Conservation (phyloP, 2,797 vertebrate genomes). For the Glyptemys insculpta region DNA sequence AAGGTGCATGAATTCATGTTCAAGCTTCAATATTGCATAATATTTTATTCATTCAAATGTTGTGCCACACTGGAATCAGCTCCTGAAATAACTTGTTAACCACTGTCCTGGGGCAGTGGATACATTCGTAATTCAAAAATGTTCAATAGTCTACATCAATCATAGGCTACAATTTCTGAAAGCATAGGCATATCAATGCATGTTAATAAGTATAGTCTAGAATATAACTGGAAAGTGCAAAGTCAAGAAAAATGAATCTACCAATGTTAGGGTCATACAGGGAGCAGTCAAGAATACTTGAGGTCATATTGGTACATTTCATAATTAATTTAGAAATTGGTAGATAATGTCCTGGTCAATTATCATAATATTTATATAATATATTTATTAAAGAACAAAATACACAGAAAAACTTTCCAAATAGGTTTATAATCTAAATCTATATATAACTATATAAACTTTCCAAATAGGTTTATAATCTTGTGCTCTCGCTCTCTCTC, state of each 20-base stretch:
- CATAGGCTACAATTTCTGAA: slow-evolving; percentile 15
- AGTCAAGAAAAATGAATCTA: neutral
- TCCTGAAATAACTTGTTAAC: slow-evolving; percentile 44
- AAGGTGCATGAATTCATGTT: slow-evolving; percentile 19
- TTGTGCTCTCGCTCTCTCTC: too few relatives aligned
- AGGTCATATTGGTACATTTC: neutral
- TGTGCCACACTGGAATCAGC: neutral
- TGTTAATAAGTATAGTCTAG: neutral
- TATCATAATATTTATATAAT: neutral
- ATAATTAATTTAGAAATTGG: neutral
- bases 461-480: neutral
- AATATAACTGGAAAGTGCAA: neutral
- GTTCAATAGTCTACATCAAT: slow-evolving; percentile 31
- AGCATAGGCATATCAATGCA: neutral
- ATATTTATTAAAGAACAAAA: neutral
- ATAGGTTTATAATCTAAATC: neutral
- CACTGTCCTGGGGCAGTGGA: slow-evolving; percentile 35
- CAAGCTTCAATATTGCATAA: neutral
- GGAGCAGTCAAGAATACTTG: neutral
- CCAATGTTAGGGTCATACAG: neutral
- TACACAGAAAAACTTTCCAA: neutral
- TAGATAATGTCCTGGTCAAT: neutral
- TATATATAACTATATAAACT: rapidly evolving
- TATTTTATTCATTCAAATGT: slow-evolving; percentile 20
- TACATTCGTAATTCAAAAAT: slow-evolving; percentile 39